A percentile compares a stretch with the other conserved stretches of the same genome.
Evolutionary conservation across 2,113 vertebrate species (phyloP).

Genomic region (Connochaetes taurinus): DNA sequence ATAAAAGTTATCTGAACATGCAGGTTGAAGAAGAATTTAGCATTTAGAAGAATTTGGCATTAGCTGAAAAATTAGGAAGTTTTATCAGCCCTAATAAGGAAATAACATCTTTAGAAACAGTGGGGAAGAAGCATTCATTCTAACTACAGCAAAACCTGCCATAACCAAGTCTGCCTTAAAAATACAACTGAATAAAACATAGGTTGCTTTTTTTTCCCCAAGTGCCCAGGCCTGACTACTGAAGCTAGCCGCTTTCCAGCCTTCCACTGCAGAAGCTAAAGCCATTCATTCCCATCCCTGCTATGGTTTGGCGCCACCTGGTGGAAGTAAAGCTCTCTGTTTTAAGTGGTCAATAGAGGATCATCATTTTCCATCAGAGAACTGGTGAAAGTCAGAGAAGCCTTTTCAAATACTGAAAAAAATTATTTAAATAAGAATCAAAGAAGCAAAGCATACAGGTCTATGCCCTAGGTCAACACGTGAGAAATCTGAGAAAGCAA

Average conservation of each 20-base stretch:
- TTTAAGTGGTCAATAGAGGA: neutral
- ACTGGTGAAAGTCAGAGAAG: neutral
- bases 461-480: neutral
- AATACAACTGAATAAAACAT: neutral
- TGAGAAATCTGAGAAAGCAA: neutral
- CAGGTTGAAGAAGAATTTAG: neutral
- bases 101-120: neutral
- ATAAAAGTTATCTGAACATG: neutral
- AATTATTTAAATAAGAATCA: neutral
- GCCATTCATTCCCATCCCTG: accelerated
- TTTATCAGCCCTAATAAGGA: neutral
- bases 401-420: neutral
- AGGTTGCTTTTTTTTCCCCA: neutral
- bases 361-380: neutral
- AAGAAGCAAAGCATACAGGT: neutral
- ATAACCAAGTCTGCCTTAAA: neutral
- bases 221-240: neutral
- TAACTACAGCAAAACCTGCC: neutral
- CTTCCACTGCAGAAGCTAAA: neutral
- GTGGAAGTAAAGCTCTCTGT: neutral
- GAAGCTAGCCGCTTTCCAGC: accelerated
- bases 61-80: neutral
- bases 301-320: slow-evolving; percentile 52
- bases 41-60: neutral
- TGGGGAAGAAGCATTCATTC: neutral